These are phyloP conservation scores for Drosophila engyochracea DNA, from an alignment of 2,888 invertebrate genomes.

Conservation along the genomic window DNA sequence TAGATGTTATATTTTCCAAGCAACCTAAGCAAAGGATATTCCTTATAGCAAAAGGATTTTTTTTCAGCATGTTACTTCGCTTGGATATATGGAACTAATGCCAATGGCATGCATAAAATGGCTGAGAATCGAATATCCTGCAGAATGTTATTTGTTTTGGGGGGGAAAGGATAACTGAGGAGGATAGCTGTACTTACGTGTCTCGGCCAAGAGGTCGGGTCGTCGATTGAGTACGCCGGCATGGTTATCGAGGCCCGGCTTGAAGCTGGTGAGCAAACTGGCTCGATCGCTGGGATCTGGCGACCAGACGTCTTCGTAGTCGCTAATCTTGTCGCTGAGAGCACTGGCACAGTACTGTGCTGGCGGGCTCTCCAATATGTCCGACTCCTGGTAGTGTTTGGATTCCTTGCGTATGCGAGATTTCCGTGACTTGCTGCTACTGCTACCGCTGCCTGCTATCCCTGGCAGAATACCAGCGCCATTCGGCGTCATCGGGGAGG, in stretches of 20 bases:
- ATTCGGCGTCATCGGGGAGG: slow-evolving; percentile 85
- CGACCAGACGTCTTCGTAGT: slow-evolving; percentile 98
- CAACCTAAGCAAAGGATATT: no score
- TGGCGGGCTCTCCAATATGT: slow-evolving; percentile 93
- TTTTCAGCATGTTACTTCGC: no score
- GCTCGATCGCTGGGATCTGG: slow-evolving; percentile 87
- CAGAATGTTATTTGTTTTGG: no score
- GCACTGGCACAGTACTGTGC: slow-evolving; percentile 95
- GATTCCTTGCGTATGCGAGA: slow-evolving; percentile 87
- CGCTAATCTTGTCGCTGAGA: slow-evolving; percentile 95
- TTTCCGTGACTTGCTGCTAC: slow-evolving; percentile 85
- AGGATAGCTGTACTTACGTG: slow-evolving; percentile 81
- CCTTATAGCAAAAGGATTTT: no score
- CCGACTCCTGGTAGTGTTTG: slow-evolving; percentile 92
- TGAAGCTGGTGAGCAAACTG: slow-evolving; percentile 86
- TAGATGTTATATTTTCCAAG: no score
- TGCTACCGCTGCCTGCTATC: slow-evolving; percentile 60
- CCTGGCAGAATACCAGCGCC: slow-evolving; percentile 80
- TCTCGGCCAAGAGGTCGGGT: slow-evolving; percentile 88
- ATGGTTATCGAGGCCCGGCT: slow-evolving; percentile 72
- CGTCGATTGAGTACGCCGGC: slow-evolving; percentile 82
- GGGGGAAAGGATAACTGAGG: no score
- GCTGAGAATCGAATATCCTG: no score
- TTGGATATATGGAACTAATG: no score
- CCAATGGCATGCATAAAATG: no score